Evolutionary conservation across 2,797 vertebrate species (phyloP), one percentile per base, ranked within the genome.

Genomic region (Rousettus madagascariensis): DNA sequence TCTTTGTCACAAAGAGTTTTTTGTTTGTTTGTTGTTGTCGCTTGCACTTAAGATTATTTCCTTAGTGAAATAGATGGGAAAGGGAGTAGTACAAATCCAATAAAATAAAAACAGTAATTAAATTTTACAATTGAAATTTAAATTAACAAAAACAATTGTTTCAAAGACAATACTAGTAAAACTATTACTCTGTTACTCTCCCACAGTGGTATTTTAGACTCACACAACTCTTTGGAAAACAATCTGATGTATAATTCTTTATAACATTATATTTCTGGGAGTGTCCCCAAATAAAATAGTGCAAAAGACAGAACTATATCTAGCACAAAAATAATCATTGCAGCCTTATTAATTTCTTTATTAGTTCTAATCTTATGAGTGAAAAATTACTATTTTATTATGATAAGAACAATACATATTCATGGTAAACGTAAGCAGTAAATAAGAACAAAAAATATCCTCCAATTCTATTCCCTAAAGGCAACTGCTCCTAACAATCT

Each of bases 281-380:
- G 28, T 66, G 17, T 82, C 6, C 24, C 28, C n/a, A 77, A 83
- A 68, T 71, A 77, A 95, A 89, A 89, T 4, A 71, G 53, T 59
- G 6, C 16, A 57, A 68, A 85, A 80, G 17, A 69, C 46, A 10
- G 28, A 75, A 53, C 8, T 36, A 36, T 13, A 61, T 61, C 41
- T 61, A 59, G 26, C 33, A 75, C 15, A 74, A 86, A 94, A 86
- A 85, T 75, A 13, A 86, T 75, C 66, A 75, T 41, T 65, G 75
- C 22, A 72, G 57, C 26, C 80, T 86, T 86, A n/a, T 51, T 86
- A 33, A 79, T 79, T 85, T 80, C 22, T 85, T 61, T 75, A 69
- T 57, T 94, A 59, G 38, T 86, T 92, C 30, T 74, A 90, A 90
- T 82, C 22, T 78, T 87, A n/a, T 43, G 82, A 49, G 11, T 83